phyloP scores from a whole-genome alignment of 2,113 vertebrate species.

The Beaufortia kweichowensis region DNA sequence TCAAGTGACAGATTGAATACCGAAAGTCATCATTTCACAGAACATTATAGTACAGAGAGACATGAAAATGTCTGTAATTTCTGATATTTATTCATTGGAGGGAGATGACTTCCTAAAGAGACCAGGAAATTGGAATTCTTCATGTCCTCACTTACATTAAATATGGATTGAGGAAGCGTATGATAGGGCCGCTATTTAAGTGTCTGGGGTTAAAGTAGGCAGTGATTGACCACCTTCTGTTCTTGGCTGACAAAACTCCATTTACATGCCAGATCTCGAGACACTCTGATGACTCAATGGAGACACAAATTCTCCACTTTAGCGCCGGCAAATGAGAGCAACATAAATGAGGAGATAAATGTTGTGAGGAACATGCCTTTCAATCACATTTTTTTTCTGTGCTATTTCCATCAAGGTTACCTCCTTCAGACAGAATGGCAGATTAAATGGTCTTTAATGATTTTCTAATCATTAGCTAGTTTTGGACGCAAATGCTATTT shows the following conservation, averaged over 20 bases:
- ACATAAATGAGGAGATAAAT: conserved; percentile 19
- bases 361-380: not conserved
- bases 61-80: conserved; percentile 53
- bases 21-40: conserved; percentile 44
- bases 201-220: conserved; percentile 54
- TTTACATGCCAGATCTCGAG: conserved; percentile 53
- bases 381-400: not conserved
- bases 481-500: not conserved
- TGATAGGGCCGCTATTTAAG: conserved; percentile 51
- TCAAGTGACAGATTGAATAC: conserved; percentile 31
- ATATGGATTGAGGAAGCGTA: conserved; percentile 59
- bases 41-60: conserved; percentile 43
- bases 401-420: not conserved
- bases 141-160: conserved; percentile 55
- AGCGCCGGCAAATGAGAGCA: conserved; percentile 5
- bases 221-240: conserved; percentile 57
- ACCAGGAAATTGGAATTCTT: conserved; percentile 57
- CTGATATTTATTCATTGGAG: conserved; percentile 58
- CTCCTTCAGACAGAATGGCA: not conserved
- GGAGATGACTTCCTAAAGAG: conserved; percentile 57
- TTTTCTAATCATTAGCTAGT: too few species aligned
- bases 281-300: conserved; percentile 37
- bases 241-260: conserved; percentile 52
- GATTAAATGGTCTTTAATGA: not conserved
- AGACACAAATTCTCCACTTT: conserved; percentile 41